Percentiles rank a stretch among this genome's conserved stretches.
Evolutionary conservation across 2,113 vertebrate genomes (phyloP).

Genomic region (Capra hircus): DNA sequence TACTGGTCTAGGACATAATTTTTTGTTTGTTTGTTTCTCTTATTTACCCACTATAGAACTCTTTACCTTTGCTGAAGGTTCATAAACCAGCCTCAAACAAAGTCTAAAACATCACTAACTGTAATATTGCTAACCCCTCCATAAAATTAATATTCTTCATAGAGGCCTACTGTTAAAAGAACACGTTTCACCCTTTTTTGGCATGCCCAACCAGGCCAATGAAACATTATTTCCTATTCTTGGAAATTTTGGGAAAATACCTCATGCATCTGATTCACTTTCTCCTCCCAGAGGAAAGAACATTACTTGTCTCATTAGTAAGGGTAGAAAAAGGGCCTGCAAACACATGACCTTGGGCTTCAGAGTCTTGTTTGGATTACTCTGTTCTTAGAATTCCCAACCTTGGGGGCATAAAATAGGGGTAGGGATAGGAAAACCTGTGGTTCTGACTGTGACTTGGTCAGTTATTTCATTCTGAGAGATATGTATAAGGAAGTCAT

Average conservation of each 20-base stretch:
- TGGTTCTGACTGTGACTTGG: not conserved
- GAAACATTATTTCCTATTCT: not conserved
- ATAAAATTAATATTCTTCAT: not conserved
- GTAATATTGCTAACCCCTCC: not conserved
- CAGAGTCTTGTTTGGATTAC: not conserved
- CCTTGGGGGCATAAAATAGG: not conserved
- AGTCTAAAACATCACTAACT: not conserved
- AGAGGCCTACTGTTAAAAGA: not conserved
- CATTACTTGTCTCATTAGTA: not conserved
- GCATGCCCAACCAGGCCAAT: not conserved
- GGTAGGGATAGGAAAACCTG: not conserved
- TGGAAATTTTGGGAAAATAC: not conserved
- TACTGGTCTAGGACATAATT: not conserved
- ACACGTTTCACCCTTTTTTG: not conserved
- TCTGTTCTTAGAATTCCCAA: not conserved
- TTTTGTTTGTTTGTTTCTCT: not conserved
- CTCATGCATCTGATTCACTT: not conserved
- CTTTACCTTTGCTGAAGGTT: not conserved
- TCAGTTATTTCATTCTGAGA: not conserved
- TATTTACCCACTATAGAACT: not conserved
- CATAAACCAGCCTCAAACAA: not conserved
- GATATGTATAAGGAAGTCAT: not conserved
- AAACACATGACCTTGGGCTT: not conserved
- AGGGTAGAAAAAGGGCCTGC: not conserved
- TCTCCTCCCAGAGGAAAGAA: not conserved